Percentiles rank a stretch among this genome's conserved stretches.
Conservation (phyloP, 2,888 invertebrate genomes). For the Calliphora vomitoria region DNA sequence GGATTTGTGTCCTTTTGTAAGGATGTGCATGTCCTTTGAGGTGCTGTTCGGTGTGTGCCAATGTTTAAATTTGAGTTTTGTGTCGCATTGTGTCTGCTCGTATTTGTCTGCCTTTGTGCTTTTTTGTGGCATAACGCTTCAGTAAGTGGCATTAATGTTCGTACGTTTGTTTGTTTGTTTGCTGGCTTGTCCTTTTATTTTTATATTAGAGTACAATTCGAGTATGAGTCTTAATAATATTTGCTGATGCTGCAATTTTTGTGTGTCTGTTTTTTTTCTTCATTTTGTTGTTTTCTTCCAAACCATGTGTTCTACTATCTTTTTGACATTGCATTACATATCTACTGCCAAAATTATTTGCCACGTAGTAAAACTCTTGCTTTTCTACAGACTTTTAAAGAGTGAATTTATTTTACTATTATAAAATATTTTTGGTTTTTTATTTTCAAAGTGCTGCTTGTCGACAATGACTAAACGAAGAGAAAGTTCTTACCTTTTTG, state of each 20-base stretch:
- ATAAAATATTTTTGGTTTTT: too few relatives aligned
- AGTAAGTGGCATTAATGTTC: slow-evolving; percentile 81
- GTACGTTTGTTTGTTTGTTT: slow-evolving; percentile 75
- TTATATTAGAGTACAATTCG: slow-evolving; percentile 17
- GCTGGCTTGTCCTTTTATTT: slow-evolving; percentile 67
- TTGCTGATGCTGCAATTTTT: slow-evolving; percentile 68
- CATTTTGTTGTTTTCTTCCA: slow-evolving; percentile 1
- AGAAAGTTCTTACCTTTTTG: too few relatives aligned
- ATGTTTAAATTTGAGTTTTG: slow-evolving; percentile 43
- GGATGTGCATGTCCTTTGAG: slow-evolving; percentile 57
- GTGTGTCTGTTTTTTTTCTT: slow-evolving; percentile 23
- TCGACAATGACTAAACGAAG: too few relatives aligned
- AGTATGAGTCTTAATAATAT: slow-evolving; percentile 67
- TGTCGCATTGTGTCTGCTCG: slow-evolving; percentile 76
- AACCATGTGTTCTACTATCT: slow-evolving; percentile 38
- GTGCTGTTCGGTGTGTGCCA: background rate
- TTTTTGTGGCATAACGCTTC: slow-evolving; percentile 81
- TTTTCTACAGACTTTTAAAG: slow-evolving; percentile 19
- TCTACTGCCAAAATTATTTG: slow-evolving; percentile 50
- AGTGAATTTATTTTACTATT: background rate
- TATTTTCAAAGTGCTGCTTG: too few relatives aligned
- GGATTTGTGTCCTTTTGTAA: slow-evolving; percentile 18
- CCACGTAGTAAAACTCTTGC: slow-evolving; percentile 21
- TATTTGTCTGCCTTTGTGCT: slow-evolving; percentile 76
- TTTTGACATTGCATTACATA: slow-evolving; percentile 43